A percentile compares a stretch with the other conserved stretches of the same genome.
These are phyloP conservation scores for Dryocosmus kuriphilus DNA, from an alignment of 2,888 invertebrate species.

Conservation along the genomic window DNA sequence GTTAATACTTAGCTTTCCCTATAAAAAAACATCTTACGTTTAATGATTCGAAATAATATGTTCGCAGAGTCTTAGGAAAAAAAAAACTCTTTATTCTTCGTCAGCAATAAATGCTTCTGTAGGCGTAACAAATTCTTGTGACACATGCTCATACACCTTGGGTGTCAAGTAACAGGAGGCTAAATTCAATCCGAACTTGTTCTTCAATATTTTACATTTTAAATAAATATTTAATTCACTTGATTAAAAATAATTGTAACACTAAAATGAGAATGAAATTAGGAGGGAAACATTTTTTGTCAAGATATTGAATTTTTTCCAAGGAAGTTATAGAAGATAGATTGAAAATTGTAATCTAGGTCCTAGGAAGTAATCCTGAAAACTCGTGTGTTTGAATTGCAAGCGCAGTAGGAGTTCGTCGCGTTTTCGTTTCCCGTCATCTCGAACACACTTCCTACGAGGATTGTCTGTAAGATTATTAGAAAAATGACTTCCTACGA, in stretches of 20 bases:
- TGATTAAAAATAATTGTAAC: too few relatives aligned
- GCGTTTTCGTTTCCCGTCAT: not conserved
- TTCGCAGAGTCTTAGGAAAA: not conserved
- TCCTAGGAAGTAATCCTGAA: not conserved
- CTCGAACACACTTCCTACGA: too few relatives aligned
- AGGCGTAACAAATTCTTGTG: not conserved
- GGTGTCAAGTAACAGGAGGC: not conserved
- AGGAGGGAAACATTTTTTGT: not conserved
- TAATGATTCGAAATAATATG: not conserved
- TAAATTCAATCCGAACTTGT: not conserved
- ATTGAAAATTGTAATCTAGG: too few relatives aligned
- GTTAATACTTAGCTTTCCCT: not conserved
- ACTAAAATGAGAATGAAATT: not conserved
- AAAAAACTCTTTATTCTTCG: not conserved
- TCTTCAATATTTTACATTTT: too few relatives aligned
- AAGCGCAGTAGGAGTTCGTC: not conserved
- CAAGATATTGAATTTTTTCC: not conserved
- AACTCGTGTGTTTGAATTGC: not conserved
- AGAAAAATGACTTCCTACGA: not conserved
- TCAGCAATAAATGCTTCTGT: conserved; percentile 2
- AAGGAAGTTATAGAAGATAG: not conserved
- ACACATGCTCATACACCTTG: not conserved
- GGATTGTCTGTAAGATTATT: not conserved
- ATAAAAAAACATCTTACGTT: not conserved
- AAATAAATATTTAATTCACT: too few relatives aligned